These are phyloP conservation scores for Caenorhabditis sp. DNA, from an alignment of 2,888 invertebrate genomes.

Conservation along the genomic window DNA sequence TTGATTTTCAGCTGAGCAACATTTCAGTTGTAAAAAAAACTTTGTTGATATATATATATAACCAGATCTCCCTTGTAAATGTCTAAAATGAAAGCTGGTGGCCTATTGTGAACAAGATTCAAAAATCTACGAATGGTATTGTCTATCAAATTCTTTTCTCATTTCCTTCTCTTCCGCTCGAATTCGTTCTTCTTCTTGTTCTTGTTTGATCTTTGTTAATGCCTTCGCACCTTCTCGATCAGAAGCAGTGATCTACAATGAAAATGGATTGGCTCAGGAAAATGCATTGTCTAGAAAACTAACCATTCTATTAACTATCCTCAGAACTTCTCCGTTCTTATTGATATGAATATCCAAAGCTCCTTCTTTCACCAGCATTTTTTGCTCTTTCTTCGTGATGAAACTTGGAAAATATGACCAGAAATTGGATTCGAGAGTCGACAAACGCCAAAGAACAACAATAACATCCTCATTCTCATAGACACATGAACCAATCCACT, in stretches of 20 bases:
- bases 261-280: neutral
- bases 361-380: conserved; percentile 53
- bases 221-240: conserved; percentile 57
- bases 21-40: too few relatives aligned
- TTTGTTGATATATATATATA: too few relatives aligned
- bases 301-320: conserved; percentile 60
- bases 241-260: conserved; percentile 52
- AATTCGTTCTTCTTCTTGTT: conserved; percentile 37
- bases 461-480: conserved; percentile 64
- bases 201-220: conserved; percentile 49
- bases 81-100: neutral
- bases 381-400: conserved; percentile 56
- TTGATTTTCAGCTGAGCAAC: too few relatives aligned
- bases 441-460: conserved; percentile 61
- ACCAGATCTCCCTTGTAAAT: too few relatives aligned
- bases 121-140: conserved; percentile 17
- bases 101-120: neutral
- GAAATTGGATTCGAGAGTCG: conserved; percentile 53
- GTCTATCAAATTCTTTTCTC: conserved; percentile 41
- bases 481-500: conserved; percentile 63
- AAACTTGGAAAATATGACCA: conserved; percentile 60
- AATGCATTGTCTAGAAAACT: neutral
- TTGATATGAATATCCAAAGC: conserved; percentile 60
- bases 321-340: conserved; percentile 52
- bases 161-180: conserved; percentile 44